Evolutionary conservation across 2,113 vertebrate genomes (phyloP), one percentile per base, ranked within the genome.

Genomic region (Ictalurus punctatus): DNA sequence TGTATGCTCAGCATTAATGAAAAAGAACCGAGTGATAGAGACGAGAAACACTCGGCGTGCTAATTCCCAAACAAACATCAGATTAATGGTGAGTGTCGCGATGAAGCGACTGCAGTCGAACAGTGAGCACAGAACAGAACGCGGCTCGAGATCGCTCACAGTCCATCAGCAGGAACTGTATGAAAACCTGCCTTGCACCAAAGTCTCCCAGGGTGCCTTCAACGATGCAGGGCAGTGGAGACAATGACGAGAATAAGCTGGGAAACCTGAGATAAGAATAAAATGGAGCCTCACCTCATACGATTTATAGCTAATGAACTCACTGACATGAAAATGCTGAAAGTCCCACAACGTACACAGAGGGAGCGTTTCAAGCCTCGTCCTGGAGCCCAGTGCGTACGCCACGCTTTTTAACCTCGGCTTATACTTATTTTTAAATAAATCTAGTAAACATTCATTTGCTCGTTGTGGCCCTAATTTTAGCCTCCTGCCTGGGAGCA

Each of bases 361-460:
- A 90, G 87, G 76, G 89, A 80, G 81, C 48, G 0, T 87, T 93
- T 92, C 89, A 92, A 88, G 83, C 80, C 86, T 81, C 82, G 74
- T 52, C 4, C 59, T 61, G 88, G 89, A 81, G 87, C 87, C 86
- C 59, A 52, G 69, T 88, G 88, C 85, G 83, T 87, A 88, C 86
- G 90, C 90, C 84, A 58, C 87, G 79, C 84, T 86, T 88, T 89
- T 83, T 61, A 76, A 89, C 89, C 89, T 91, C 85, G 52, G 79
- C 54, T 86, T 87, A 86, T 80, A 89, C 91, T 89, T 93, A 93
- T 92, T 93, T 93, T 86, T 81, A 65, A 92, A 84, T 83, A 56
- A 44, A 79, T 78, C 85, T 71, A 84, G 92, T 92, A 92, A 94
- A 95, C 94, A 94, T 93, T 93, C 91, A 93, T 93, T 93, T 93